Percentiles rank a stretch among this genome's conserved stretches.
These are phyloP conservation scores for Actenoides lindsayi DNA, from an alignment of 2,113 vertebrate species.

Conservation along the genomic window DNA sequence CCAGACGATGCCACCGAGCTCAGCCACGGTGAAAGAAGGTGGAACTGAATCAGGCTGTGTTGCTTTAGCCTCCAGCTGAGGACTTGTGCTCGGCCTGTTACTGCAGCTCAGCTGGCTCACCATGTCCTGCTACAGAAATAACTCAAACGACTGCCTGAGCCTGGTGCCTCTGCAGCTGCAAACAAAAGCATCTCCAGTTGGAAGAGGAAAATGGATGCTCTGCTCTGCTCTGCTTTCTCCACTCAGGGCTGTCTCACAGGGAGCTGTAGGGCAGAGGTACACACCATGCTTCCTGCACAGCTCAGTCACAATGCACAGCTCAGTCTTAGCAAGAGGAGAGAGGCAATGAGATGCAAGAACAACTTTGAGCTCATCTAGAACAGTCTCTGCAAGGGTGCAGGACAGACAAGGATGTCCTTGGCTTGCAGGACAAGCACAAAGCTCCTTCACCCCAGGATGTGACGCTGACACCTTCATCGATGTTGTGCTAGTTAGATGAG, in stretches of 20 bases:
- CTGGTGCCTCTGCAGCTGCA: neutral
- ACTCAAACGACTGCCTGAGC: neutral
- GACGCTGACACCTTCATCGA: neutral
- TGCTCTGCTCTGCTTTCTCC: neutral
- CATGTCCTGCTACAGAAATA: neutral
- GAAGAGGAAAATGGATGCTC: neutral
- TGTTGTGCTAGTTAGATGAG: neutral
- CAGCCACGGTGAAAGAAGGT: neutral
- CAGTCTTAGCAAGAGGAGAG: neutral
- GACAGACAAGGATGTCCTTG: neutral
- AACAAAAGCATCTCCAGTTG: neutral
- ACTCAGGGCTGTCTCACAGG: accelerated
- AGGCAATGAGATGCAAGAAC: accelerated
- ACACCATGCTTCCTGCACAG: neutral
- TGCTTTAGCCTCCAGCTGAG: neutral
- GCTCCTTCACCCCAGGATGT: neutral
- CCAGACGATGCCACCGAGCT: neutral
- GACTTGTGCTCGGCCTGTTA: neutral
- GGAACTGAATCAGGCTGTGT: neutral
- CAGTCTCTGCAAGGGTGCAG: neutral
- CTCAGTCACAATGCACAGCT: neutral
- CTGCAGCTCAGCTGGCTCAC: neutral
- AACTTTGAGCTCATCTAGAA: neutral
- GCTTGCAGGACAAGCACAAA: neutral
- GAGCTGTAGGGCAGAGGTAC: neutral